Evolutionary conservation across 2,797 vertebrate genomes (phyloP).

Genomic region (Limosa lapponica): DNA sequence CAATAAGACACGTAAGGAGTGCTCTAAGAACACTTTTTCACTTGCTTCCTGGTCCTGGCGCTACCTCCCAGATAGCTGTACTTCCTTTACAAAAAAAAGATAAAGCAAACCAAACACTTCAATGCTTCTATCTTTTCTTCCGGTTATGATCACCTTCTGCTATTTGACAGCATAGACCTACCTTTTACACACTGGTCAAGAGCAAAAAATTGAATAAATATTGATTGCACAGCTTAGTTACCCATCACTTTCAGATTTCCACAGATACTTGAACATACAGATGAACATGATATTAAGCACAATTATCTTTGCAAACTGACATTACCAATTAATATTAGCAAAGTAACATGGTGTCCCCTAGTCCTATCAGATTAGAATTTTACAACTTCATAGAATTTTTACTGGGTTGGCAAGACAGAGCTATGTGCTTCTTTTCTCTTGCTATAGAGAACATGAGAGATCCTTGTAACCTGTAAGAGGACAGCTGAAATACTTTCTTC

Average conservation of each 20-base stretch:
- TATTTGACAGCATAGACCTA: neutral
- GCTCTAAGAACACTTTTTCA: neutral
- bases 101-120: neutral
- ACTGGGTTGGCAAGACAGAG: fast-evolving
- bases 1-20: neutral
- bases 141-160: neutral
- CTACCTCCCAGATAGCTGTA: neutral
- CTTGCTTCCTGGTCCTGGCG: neutral
- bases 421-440: neutral
- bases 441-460: neutral
- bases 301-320: neutral
- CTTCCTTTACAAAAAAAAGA: neutral
- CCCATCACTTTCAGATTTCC: neutral
- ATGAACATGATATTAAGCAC: neutral
- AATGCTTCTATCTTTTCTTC: neutral
- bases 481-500: neutral
- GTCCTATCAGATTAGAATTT: neutral
- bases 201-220: neutral
- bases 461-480: neutral
- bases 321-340: neutral
- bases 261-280: neutral
- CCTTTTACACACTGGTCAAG: neutral
- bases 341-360: neutral
- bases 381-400: neutral
- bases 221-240: neutral